Evolutionary conservation across 1,140 invertebrate species (phyloP).

Genomic region (Brachionus koreanus): DNA sequence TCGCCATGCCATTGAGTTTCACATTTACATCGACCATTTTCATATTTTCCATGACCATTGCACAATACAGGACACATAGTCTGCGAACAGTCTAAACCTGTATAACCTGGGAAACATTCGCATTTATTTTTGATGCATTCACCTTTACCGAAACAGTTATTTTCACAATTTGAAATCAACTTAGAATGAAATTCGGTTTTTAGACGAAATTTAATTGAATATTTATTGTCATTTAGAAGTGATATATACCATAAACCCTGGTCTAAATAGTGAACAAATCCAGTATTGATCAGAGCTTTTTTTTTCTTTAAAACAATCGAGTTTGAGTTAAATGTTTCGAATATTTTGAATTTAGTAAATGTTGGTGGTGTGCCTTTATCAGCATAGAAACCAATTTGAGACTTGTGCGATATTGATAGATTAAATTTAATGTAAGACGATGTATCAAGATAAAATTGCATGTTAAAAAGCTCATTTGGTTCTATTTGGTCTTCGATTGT

Average conservation of each 20-base stretch:
- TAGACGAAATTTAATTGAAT: slow-evolving; percentile 10
- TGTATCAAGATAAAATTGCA: slow-evolving; percentile 29
- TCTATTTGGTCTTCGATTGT: slow-evolving; percentile 5
- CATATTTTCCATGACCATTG: slow-evolving; percentile 55
- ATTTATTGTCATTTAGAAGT: slow-evolving; percentile 33
- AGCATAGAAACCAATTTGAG: slow-evolving; percentile 23
- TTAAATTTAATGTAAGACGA: slow-evolving; percentile 27
- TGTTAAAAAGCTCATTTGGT: slow-evolving; percentile 5
- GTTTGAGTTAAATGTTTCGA: slow-evolving; percentile 14
- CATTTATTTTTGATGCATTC: slow-evolving; percentile 85
- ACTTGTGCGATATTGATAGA: background rate
- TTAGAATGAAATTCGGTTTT: background rate
- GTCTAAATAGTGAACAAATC: slow-evolving; percentile 27
- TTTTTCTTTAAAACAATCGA: background rate
- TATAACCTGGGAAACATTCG: slow-evolving; percentile 91
- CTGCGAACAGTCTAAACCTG: slow-evolving; percentile 88
- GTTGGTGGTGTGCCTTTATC: slow-evolving; percentile 3
- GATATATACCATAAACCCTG: slow-evolving; percentile 38
- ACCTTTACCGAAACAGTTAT: slow-evolving; percentile 91
- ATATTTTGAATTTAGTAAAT: slow-evolving; percentile 18
- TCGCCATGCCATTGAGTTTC: slow-evolving; percentile 56
- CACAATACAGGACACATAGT: slow-evolving; percentile 69
- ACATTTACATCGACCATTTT: slow-evolving; percentile 55
- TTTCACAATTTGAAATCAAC: slow-evolving; percentile 73
- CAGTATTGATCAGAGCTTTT: background rate